phyloP scores from a whole-genome alignment of 2,888 invertebrate genomes.

The Tetragnatha montana region DNA sequence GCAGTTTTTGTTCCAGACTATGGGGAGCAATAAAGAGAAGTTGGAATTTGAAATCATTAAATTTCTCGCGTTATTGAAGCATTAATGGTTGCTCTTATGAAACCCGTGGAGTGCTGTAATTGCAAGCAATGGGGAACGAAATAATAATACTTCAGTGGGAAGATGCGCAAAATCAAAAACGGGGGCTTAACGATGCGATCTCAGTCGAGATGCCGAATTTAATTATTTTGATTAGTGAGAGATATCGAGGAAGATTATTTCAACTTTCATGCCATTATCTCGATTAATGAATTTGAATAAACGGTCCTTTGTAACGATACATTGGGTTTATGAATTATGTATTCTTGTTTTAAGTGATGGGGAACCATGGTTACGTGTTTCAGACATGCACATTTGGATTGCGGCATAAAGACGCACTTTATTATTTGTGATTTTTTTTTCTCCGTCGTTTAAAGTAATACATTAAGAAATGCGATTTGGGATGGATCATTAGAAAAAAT shows the following conservation, averaged over 20 bases:
- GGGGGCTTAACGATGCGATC: background rate
- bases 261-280: slow-evolving; percentile 35
- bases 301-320: background rate
- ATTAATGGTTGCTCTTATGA: background rate
- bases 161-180: background rate
- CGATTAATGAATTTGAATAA: slow-evolving; percentile 32
- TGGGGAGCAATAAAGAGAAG: slow-evolving; percentile 1
- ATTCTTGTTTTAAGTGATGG: background rate
- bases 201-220: background rate
- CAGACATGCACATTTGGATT: background rate
- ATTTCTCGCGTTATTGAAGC: slow-evolving; percentile 5
- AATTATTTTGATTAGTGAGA: background rate
- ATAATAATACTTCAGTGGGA: slow-evolving; percentile 9
- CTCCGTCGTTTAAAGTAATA: background rate
- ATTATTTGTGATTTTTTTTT: background rate
- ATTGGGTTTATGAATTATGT: slow-evolving; percentile 32
- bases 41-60: slow-evolving; percentile 1
- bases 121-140: background rate
- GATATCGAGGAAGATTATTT: slow-evolving; percentile 8
- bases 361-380: background rate
- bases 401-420: background rate
- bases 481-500: background rate
- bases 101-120: background rate
- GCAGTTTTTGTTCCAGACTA: background rate
- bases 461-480: background rate